These are phyloP conservation scores for Cerceris ruficornis DNA, from an alignment of 2,888 invertebrate genomes.

Conservation along the genomic window DNA sequence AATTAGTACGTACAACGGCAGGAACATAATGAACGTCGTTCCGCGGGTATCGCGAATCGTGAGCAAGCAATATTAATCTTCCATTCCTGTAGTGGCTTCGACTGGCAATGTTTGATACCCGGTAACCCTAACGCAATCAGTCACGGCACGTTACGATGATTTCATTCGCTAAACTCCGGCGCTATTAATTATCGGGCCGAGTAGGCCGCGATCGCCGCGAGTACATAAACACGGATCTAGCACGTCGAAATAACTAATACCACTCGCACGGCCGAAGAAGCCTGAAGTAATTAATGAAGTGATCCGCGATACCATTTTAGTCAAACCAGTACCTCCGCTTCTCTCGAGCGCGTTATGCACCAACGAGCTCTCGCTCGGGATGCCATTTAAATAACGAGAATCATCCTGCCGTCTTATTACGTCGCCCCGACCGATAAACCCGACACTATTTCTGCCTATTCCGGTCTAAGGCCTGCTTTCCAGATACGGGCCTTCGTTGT, in stretches of 20 bases:
- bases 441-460: neutral
- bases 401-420: slow-evolving; percentile 14
- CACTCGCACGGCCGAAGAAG: slow-evolving; percentile 46
- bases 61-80: slow-evolving; percentile 59
- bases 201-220: slow-evolving; percentile 34
- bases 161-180: slow-evolving; percentile 57
- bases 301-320: slow-evolving; percentile 58
- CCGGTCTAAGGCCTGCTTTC: too few species aligned
- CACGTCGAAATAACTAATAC: slow-evolving; percentile 66
- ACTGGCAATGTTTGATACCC: slow-evolving; percentile 53
- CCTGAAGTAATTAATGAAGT: slow-evolving; percentile 50
- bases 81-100: slow-evolving; percentile 33
- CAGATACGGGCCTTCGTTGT: too few species aligned
- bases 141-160: slow-evolving; percentile 67
- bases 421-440: neutral
- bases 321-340: slow-evolving; percentile 52
- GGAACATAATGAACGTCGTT: slow-evolving; percentile 11
- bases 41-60: slow-evolving; percentile 37
- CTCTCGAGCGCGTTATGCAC: slow-evolving; percentile 19
- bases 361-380: neutral
- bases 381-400: slow-evolving; percentile 34
- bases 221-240: slow-evolving; percentile 50
- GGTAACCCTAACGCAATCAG: slow-evolving; percentile 62
- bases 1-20: slow-evolving; percentile 36
- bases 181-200: slow-evolving; percentile 64